Percentiles rank a stretch among this genome's conserved stretches.
Evolutionary conservation across 2,888 invertebrate genomes (phyloP).

Genomic region (Crepidodera aurea): DNA sequence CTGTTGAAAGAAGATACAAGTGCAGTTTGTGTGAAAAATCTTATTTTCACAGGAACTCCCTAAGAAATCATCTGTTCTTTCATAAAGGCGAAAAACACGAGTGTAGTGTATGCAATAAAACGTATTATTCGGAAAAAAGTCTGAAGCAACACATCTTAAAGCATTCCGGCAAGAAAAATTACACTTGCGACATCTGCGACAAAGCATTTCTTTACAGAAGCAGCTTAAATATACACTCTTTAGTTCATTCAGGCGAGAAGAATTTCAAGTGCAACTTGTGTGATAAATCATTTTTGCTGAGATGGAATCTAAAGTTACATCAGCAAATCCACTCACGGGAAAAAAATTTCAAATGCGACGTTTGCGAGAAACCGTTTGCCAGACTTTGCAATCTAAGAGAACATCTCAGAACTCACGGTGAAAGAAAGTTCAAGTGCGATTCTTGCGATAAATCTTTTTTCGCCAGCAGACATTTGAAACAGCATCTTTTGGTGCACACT

Average conservation of each 20-base stretch:
- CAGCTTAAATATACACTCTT: not conserved
- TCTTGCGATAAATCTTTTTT: slow-evolving; percentile 8
- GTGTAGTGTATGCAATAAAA: no score
- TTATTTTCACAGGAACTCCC: no score
- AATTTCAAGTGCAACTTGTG: not conserved
- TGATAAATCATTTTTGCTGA: not conserved
- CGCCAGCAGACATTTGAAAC: not conserved
- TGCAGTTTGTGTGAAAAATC: no score
- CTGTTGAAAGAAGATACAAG: no score
- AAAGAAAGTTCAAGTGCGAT: slow-evolving; percentile 1
- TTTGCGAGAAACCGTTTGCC: not conserved
- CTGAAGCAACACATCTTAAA: not conserved
- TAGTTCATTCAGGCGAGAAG: not conserved
- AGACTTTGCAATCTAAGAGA: not conserved
- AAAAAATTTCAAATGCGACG: not conserved
- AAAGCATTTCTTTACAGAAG: not conserved
- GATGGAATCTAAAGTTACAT: not conserved
- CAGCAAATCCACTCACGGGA: not conserved
- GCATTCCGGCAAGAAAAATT: not conserved
- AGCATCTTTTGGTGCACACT: slow-evolving; percentile 2
- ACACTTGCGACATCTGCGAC: not conserved
- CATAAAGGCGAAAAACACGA: no score
- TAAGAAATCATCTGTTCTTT: no score
- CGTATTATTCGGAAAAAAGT: no score
- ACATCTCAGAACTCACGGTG: slow-evolving; percentile 3